Base-by-base conservation (phyloP, 23 tunicate species). In the Corella eumyota region DNA sequence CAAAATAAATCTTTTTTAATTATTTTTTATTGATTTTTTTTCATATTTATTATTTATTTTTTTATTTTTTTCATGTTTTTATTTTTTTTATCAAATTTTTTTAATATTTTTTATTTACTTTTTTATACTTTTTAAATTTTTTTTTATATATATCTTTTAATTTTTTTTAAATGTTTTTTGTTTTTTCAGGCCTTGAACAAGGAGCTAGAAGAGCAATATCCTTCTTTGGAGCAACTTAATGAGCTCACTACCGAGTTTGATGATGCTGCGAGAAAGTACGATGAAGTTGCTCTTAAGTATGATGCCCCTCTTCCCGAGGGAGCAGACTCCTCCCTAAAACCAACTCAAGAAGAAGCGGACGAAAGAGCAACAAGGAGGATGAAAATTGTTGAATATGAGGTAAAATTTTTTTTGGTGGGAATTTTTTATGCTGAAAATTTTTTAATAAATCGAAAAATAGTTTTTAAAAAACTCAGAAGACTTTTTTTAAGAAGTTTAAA, bases 251-350 rank as follows among this genome's bases (percentile, higher is more conserved):
- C 70, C 0, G 94, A 84, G 36, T 75, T 84, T 34, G 70, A 84
- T 45, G 53, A 56, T n/a, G 69, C 72, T 19, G 94, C 94, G 4
- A 38, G 74, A 22, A 49, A 74, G 27, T 84, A 84, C 33, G 94
- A 84, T 36, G 67, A 84, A 27, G 28, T 64, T 0, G 82, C 94
- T 19, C 56, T 64, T 35, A 47, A 44, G 26, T 84, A 47, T 49
- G 81, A 70, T 30, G 67, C 75, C 28, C 77, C 79, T 0, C 36
- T 60, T 25, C 62, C 61, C 15, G 81, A 67, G 24, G 82, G 69
- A 57, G 29, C 34, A 5, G 60, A 36, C 4, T 60, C 26, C 3
- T 15, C 19, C 33, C 34, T 11, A 2, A 37, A 56, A 25, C 66
- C 64, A 1, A 52, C 62, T 4, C 25, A 31, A 26, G 73, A 67